Conservation (phyloP, 1,140 invertebrate species). For the Platyura marginata region DNA sequence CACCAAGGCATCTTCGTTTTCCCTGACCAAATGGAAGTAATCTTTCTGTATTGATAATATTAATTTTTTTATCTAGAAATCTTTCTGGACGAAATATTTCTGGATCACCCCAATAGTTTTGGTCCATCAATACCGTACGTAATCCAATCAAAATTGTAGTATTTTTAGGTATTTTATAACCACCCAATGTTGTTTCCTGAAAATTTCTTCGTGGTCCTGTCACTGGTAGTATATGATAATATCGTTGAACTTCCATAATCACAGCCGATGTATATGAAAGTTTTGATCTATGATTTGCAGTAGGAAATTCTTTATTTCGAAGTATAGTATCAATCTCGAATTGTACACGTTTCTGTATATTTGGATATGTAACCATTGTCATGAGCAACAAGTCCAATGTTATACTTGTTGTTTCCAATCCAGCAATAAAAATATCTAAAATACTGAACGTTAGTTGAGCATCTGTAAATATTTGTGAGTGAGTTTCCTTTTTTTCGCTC, state of each 20-base stretch:
- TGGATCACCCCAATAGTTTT: conserved; percentile 43
- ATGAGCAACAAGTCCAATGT: conserved; percentile 52
- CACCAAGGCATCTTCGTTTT: conserved; percentile 54
- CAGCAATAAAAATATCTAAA: conserved; percentile 51
- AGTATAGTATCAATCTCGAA: conserved; percentile 40
- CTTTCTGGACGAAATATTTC: conserved; percentile 51
- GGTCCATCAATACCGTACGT: conserved; percentile 41
- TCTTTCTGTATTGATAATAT: conserved; percentile 22
- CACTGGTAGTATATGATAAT: conserved; percentile 39
- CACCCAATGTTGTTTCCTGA: conserved; percentile 33
- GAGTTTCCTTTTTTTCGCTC: conserved; percentile 22
- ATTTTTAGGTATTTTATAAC: conserved; percentile 46
- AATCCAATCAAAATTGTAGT: conserved; percentile 41
- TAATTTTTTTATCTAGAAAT: conserved; percentile 28
- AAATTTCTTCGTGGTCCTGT: conserved; percentile 46
- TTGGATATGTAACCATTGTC: conserved; percentile 39
- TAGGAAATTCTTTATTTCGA: conserved; percentile 20
- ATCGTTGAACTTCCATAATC: conserved; percentile 41
- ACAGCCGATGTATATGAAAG: conserved; percentile 44
- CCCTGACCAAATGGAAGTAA: conserved; percentile 51
- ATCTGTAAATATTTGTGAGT: conserved; percentile 35
- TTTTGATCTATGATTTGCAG: conserved; percentile 27
- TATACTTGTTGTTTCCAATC: conserved; percentile 49
- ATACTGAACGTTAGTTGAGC: conserved; percentile 49
- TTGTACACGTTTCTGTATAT: conserved; percentile 44